These are phyloP conservation scores for Labeo calbasu DNA, from an alignment of 2,797 vertebrate species.

Conservation along the genomic window DNA sequence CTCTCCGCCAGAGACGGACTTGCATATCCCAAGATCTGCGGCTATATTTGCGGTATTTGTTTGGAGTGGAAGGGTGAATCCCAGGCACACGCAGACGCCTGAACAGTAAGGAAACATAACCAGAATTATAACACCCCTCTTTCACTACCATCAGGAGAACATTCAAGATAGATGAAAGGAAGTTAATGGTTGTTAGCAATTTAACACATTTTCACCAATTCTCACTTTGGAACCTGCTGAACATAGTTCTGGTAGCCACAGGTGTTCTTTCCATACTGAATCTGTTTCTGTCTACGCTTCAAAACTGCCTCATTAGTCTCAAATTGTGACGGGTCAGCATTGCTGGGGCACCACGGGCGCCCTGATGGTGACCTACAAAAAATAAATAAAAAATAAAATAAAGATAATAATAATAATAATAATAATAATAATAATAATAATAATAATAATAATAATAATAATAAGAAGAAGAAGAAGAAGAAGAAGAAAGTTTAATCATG, in stretches of 20 bases:
- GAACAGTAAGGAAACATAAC: not conserved
- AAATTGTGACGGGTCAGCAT: slow-evolving; percentile 69
- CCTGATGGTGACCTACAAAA: slow-evolving; percentile 58
- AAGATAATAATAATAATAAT: too few species aligned
- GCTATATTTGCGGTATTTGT: slow-evolving; percentile 88
- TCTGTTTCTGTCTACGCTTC: slow-evolving; percentile 84
- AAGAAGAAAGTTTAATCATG: too few species aligned
- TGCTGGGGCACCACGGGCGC: slow-evolving; percentile 54
- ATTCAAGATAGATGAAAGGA: not conserved
- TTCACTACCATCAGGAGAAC: not conserved
- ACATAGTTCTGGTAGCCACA: slow-evolving; percentile 85
- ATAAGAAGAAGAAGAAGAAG: too few species aligned
- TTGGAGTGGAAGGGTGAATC: slow-evolving; percentile 84
- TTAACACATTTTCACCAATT: not conserved
- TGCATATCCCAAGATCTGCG: slow-evolving; percentile 87
- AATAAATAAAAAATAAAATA: too few species aligned
- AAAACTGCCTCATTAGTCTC: slow-evolving; percentile 81
- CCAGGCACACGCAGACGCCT: slow-evolving; percentile 79
- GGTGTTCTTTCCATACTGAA: slow-evolving; percentile 86
- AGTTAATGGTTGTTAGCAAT: too few species aligned
- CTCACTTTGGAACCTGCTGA: slow-evolving; percentile 84
- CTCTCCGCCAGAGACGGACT: slow-evolving; percentile 85
- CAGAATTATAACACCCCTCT: not conserved
- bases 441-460: too few species aligned
- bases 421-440: too few species aligned